Conservation (phyloP, 2,888 invertebrate species). For the Coenonympha glycerion region DNA sequence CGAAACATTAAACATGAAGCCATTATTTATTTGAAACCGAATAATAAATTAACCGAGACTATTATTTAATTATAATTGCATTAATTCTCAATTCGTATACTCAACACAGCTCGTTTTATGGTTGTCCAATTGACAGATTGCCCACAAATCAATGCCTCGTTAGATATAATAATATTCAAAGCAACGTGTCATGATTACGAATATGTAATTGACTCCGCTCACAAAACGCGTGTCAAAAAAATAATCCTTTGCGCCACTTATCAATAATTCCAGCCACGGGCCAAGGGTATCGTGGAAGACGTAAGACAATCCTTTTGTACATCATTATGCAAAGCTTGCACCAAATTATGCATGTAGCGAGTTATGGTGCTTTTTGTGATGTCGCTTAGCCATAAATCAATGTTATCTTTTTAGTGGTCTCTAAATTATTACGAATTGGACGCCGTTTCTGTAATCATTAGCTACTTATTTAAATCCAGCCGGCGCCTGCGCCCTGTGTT, state of each 20-base stretch:
- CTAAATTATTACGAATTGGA: no score
- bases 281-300: conserved; percentile 24
- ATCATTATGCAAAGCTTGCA: conserved; percentile 22
- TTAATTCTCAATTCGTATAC: conserved; percentile 11
- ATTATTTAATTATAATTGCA: conserved; percentile 2
- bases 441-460: no score
- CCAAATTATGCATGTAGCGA: conserved; percentile 22
- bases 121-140: conserved; percentile 17
- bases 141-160: conserved; percentile 22
- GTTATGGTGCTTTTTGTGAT: conserved; percentile 19
- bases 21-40: neutral
- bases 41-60: neutral
- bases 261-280: conserved; percentile 18
- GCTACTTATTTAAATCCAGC: no score
- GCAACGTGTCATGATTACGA: conserved; percentile 26
- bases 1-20: no score
- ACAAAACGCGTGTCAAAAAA: conserved; percentile 5
- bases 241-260: conserved; percentile 2
- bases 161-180: conserved; percentile 19
- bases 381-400: conserved; percentile 19
- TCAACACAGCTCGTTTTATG: conserved; percentile 12
- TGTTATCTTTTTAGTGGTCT: conserved; percentile 12
- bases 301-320: conserved; percentile 20
- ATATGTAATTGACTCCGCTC: conserved; percentile 16
- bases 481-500: no score